These are phyloP conservation scores for Crematogaster levior DNA, from an alignment of 2,888 invertebrate species.

Conservation along the genomic window DNA sequence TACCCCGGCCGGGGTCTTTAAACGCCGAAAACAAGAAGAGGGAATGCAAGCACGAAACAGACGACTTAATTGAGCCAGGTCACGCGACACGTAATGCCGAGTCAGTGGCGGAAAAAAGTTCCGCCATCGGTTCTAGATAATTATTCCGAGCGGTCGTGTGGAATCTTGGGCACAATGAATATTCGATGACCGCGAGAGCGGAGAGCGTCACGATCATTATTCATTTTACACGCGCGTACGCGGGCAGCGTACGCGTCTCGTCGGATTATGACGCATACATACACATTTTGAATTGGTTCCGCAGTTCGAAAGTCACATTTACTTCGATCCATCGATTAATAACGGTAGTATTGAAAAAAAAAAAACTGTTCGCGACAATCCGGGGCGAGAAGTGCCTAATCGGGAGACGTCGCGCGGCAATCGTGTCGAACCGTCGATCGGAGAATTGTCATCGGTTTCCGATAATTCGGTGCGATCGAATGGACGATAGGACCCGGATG, in stretches of 20 bases:
- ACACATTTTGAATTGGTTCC: conserved; percentile 45
- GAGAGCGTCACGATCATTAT: conserved; percentile 42
- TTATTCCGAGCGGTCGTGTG: conserved; percentile 32
- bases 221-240: conserved; percentile 38
- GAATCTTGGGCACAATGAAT: conserved; percentile 46
- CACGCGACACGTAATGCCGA: conserved; percentile 44
- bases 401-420: conserved; percentile 63
- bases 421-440: conserved; percentile 22
- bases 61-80: conserved; percentile 51
- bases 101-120: conserved; percentile 34
- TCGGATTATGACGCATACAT: conserved; percentile 10
- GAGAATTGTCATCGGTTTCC: conserved; percentile 68
- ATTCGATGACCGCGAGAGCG: conserved; percentile 35
- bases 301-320: conserved; percentile 20
- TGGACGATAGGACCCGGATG: conserved; percentile 59
- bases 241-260: not conserved
- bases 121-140: conserved; percentile 21
- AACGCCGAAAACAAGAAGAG: conserved; percentile 37
- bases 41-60: conserved; percentile 35
- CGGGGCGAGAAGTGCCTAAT: conserved; percentile 58
- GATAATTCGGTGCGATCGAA: conserved; percentile 72
- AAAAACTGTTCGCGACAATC: not conserved
- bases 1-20: conserved; percentile 4
- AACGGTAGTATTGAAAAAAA: conserved; percentile 7
- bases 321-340: conserved; percentile 48